phyloP scores from a whole-genome alignment of 1,140 invertebrate genomes.

The Amphibalanus amphitrite region DNA sequence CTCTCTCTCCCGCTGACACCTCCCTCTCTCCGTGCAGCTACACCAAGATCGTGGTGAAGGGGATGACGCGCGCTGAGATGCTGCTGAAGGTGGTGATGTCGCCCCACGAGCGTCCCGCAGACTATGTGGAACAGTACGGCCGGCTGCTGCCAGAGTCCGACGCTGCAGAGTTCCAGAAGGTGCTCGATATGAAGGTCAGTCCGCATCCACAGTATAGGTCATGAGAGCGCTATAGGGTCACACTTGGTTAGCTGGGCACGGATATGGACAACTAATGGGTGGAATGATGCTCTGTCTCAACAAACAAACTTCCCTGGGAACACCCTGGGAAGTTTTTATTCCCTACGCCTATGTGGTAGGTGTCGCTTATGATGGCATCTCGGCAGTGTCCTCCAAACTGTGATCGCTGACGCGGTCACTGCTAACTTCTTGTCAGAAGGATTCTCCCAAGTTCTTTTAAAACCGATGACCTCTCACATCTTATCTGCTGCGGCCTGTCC shows the following conservation, averaged over 20 bases:
- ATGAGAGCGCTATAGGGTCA: no score
- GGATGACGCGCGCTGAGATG: slow-evolving; percentile 97
- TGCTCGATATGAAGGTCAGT: slow-evolving; percentile 25
- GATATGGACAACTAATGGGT: no score
- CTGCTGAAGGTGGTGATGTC: slow-evolving; percentile 94
- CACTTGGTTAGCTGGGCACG: no score
- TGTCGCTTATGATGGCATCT: no score
- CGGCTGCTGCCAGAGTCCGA: slow-evolving; percentile 82
- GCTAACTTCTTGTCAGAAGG: neutral
- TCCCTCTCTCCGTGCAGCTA: slow-evolving; percentile 30
- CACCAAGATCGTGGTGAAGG: slow-evolving; percentile 76
- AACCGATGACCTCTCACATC: neutral
- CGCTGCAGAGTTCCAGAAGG: slow-evolving; percentile 78
- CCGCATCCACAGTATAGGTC: no score
- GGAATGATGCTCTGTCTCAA: no score
- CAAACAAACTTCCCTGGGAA: no score
- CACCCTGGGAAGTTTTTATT: no score
- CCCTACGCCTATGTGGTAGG: no score
- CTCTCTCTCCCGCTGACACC: neutral
- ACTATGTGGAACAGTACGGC: slow-evolving; percentile 77
- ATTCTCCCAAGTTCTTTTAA: neutral
- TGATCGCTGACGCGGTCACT: no score
- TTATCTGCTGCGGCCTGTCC: neutral
- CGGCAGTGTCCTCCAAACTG: no score
- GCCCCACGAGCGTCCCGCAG: slow-evolving; percentile 51